Percentiles rank a stretch among this genome's conserved stretches.
These are phyloP conservation scores for Ennomos quercinarius DNA, from an alignment of 2,888 invertebrate genomes.

Conservation along the genomic window DNA sequence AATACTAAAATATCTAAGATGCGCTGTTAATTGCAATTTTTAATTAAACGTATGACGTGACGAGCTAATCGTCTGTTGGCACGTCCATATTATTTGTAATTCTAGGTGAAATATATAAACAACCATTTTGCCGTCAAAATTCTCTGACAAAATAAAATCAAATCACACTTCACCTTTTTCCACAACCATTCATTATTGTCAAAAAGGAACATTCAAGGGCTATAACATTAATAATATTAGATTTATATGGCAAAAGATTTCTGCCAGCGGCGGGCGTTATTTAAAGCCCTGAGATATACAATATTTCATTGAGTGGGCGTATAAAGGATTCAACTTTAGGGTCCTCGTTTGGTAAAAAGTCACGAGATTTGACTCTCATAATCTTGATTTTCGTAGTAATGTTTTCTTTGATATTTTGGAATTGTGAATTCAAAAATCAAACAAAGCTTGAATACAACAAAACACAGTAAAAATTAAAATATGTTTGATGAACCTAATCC, in stretches of 20 bases:
- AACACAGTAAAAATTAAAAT: too few relatives aligned
- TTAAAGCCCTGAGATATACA: slow-evolving; percentile 48
- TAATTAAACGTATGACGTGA: too few relatives aligned
- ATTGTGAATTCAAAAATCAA: too few relatives aligned
- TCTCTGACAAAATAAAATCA: slow-evolving; percentile 27
- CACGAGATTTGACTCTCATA: too few relatives aligned
- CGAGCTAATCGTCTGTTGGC: too few relatives aligned
- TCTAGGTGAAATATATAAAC: not conserved
- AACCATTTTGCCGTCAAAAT: slow-evolving; percentile 11
- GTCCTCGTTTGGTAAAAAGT: too few relatives aligned
- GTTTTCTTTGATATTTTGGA: too few relatives aligned
- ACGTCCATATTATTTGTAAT: not conserved
- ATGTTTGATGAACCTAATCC: too few relatives aligned
- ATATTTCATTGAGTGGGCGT: slow-evolving; percentile 48
- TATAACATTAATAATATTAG: slow-evolving; percentile 56
- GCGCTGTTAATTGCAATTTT: too few relatives aligned
- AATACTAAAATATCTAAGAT: too few relatives aligned
- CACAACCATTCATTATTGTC: slow-evolving; percentile 41
- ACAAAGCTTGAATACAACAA: too few relatives aligned
- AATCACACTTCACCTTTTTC: slow-evolving; percentile 28
- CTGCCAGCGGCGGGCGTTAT: slow-evolving; percentile 45
- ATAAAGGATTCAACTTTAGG: slow-evolving; percentile 5
- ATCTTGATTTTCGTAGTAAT: too few relatives aligned
- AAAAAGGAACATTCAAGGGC: slow-evolving; percentile 39
- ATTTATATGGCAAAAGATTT: slow-evolving; percentile 58